Conservation (phyloP, 2,888 invertebrate species). For the Drosophila affinis region DNA sequence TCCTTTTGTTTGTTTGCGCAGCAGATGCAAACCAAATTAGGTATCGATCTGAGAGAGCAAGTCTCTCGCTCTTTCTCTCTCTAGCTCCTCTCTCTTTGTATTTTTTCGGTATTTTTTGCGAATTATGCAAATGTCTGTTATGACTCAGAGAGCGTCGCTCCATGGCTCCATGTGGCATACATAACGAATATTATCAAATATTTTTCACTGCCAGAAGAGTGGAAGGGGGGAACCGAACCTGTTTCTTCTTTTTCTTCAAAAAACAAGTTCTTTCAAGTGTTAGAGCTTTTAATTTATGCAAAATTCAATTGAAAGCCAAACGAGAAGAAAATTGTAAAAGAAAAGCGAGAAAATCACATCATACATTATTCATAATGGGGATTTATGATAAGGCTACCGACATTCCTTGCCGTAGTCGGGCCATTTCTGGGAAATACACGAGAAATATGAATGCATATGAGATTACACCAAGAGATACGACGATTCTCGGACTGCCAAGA, state of each 20-base stretch:
- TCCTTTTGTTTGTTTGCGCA: conserved; percentile 8
- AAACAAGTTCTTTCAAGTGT: conserved; percentile 15
- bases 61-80: background rate
- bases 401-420: background rate
- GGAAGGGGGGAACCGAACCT: conserved; percentile 32
- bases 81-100: background rate
- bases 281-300: conserved; percentile 37
- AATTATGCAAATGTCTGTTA: conserved; percentile 36
- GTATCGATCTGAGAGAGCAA: background rate
- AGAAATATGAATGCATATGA: background rate
- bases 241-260: conserved; percentile 31
- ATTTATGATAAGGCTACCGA: conserved; percentile 27
- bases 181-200: conserved; percentile 28
- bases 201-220: conserved; percentile 3
- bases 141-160: conserved; percentile 21
- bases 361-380: conserved; percentile 36
- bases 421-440: conserved; percentile 25
- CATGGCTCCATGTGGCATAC: conserved; percentile 17
- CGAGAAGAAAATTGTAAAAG: background rate
- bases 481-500: background rate
- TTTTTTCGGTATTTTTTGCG: conserved; percentile 11
- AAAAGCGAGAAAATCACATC: conserved; percentile 27
- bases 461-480: background rate
- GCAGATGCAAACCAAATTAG: conserved; percentile 25
- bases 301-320: conserved; percentile 21